phyloP scores from a whole-genome alignment of 2,797 vertebrate species.

The Tokudaia muenninki region DNA sequence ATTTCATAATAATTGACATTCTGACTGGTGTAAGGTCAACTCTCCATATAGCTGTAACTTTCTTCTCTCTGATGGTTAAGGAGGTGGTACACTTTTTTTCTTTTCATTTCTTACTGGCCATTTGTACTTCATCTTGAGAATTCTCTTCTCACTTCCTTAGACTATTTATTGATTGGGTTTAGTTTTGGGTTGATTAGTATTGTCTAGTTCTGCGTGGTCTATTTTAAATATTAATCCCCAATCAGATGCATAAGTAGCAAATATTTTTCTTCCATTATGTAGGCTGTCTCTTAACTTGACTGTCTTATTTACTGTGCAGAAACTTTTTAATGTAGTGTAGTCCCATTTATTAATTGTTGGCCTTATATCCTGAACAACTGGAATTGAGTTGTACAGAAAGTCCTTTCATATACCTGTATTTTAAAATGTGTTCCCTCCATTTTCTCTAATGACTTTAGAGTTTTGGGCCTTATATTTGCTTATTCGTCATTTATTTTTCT shows the following conservation, averaged over 20 bases:
- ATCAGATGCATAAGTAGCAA: no score
- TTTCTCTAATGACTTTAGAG: neutral
- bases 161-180: neutral
- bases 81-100: neutral
- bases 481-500: neutral
- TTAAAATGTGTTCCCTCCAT: neutral
- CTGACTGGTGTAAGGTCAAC: neutral
- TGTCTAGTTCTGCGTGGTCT: neutral
- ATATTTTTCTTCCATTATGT: neutral
- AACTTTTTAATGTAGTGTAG: neutral
- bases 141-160: neutral
- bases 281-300: neutral
- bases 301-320: neutral
- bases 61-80: neutral
- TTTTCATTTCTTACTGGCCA: neutral
- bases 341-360: neutral
- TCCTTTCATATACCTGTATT: neutral
- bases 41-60: neutral
- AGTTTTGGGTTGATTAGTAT: neutral
- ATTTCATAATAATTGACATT: neutral
- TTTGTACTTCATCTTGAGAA: neutral
- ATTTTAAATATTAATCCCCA: neutral
- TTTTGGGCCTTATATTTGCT: neutral
- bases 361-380: neutral
- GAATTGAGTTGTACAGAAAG: neutral